Evolutionary conservation across 1,140 invertebrate genomes (phyloP).

Genomic region (Dreissena polymorpha): DNA sequence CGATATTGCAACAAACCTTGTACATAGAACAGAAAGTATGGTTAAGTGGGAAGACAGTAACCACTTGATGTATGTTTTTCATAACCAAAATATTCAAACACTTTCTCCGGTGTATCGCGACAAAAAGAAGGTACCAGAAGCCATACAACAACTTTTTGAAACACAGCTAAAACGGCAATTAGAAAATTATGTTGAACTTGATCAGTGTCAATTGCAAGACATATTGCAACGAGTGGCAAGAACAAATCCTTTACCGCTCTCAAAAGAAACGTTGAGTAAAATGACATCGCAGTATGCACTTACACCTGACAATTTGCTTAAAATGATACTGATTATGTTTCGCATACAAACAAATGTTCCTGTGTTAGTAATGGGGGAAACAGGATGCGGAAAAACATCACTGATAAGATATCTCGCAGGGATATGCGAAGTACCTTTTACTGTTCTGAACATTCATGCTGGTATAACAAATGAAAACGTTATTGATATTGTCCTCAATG

Average conservation of each 20-base stretch:
- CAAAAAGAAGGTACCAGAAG: slow-evolving; percentile 13
- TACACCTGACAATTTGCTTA: slow-evolving; percentile 64
- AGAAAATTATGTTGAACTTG: slow-evolving; percentile 27
- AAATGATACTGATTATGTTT: slow-evolving; percentile 65
- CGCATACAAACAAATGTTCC: slow-evolving; percentile 64
- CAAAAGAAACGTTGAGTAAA: background rate
- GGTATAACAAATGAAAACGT: slow-evolving; percentile 42
- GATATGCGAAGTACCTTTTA: slow-evolving; percentile 46
- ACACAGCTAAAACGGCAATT: slow-evolving; percentile 46
- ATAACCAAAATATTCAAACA: slow-evolving; percentile 56
- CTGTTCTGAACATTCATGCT: slow-evolving; percentile 59
- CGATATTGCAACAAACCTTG: background rate
- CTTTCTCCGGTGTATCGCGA: slow-evolving; percentile 57
- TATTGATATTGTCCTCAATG: slow-evolving; percentile 5
- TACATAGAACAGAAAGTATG: slow-evolving; percentile 26
- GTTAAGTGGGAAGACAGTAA: slow-evolving; percentile 58
- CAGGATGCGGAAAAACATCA: slow-evolving; percentile 75
- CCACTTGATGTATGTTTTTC: slow-evolving; percentile 56
- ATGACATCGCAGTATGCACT: slow-evolving; percentile 53
- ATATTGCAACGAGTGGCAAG: slow-evolving; percentile 52
- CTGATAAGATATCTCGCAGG: slow-evolving; percentile 65
- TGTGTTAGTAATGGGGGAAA: slow-evolving; percentile 74
- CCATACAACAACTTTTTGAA: slow-evolving; percentile 57
- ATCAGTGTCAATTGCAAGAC: slow-evolving; percentile 38
- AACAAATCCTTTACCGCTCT: slow-evolving; percentile 10